Evolutionary conservation across 2,888 invertebrate genomes (phyloP), one percentile per base, ranked within the genome.

Genomic region (Agrochola circellaris): DNA sequence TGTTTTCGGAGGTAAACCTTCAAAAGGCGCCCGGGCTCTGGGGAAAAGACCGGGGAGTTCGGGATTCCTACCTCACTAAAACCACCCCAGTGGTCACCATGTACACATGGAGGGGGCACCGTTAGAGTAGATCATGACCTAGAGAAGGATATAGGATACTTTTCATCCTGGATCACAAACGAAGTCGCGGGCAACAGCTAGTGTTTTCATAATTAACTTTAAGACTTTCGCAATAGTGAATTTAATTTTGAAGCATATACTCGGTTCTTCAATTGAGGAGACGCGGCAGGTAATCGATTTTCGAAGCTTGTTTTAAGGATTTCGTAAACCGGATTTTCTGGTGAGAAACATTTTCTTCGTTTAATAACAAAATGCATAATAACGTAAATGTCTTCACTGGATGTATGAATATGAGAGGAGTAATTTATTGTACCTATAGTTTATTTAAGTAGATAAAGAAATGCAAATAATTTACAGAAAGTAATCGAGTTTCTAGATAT

Each of bases 151-250:
- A 34, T 34, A 34, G 34, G 34, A 34, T 34, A 34, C 34, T 34
- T 34, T 30, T 34, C 34, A 34, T 34, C 34, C 34, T 34, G 34
- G 34, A 34, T 34, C 5, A 34, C 34, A 34, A 34, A 3, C 34
- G 34, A 34, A 34, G 5, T 34, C 34, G 34, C 34, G 34, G 34
- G 3, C 34, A 34, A 34, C 34, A 34, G 3, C 34, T 38, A 38
- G 38, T 38, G 51, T 51, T 20, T 51, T 20, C 51, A 51, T 64
- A 76, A 77, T 73, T 75, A 60, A 56, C 56, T 61, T 60, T 73
- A 69, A 61, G 56, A 68, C 60, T 71, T 77, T 77, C 30, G 72
- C 17, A 82, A 82, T 13, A n/a, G 23, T 5, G 3, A 38, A 38
- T 54, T 67, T 15, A n/a, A 62, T 65, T 76, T 68, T 51, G 3